These are phyloP conservation scores for Acomys russatus DNA, from an alignment of 2,797 vertebrate genomes.

Conservation along the genomic window DNA sequence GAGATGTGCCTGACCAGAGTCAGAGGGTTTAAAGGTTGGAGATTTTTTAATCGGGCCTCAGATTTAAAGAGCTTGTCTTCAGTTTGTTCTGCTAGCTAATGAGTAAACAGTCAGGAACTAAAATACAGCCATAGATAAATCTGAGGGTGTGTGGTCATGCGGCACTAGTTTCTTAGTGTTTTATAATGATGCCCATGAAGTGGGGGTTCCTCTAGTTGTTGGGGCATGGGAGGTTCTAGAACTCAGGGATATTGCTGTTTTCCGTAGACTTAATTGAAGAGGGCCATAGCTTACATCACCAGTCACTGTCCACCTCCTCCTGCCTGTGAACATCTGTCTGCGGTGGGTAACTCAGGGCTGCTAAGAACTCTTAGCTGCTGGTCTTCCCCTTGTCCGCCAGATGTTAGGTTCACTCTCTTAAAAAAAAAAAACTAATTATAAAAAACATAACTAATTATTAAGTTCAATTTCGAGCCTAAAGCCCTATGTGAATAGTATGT, in stretches of 20 bases:
- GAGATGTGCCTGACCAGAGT: not conserved
- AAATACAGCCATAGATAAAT: not conserved
- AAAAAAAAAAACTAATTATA: conserved; percentile 22
- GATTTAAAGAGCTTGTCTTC: not conserved
- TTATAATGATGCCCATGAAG: not conserved
- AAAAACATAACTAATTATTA: conserved; percentile 4
- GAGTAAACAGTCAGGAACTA: not conserved
- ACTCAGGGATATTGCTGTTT: not conserved
- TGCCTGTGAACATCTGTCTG: not conserved
- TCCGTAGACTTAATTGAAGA: not conserved
- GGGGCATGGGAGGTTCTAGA: not conserved
- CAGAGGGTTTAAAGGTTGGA: not conserved
- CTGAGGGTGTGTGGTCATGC: fast-evolving
- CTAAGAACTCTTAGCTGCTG: not conserved
- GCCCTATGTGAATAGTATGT: not conserved
- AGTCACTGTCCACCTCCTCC: no score
- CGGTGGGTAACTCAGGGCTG: fast-evolving
- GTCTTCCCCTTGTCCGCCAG: not conserved
- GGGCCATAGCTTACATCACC: not conserved
- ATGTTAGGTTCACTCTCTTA: not conserved
- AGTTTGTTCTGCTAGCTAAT: no score
- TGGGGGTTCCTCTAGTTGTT: not conserved
- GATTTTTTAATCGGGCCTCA: not conserved
- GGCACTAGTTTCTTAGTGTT: not conserved
- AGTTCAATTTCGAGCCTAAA: not conserved